Conservation (phyloP, 2,113 vertebrate species). For the Podiceps cristatus region DNA sequence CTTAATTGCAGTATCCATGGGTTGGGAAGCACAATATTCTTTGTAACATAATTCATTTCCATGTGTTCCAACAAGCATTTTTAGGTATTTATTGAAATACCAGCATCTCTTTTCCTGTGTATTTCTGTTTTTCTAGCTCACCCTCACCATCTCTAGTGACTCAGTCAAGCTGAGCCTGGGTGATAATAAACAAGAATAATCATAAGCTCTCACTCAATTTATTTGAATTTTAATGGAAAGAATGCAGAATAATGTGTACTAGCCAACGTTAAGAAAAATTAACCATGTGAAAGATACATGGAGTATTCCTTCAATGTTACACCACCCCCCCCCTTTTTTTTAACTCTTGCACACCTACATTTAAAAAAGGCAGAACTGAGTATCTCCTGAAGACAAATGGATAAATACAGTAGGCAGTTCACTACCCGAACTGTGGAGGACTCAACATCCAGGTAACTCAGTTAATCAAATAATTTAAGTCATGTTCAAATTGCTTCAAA, state of each 20-base stretch:
- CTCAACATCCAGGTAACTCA: not conserved
- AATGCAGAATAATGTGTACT: not conserved
- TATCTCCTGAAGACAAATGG: not conserved
- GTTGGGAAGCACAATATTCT: not conserved
- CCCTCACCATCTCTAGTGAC: not conserved
- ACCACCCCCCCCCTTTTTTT: not conserved
- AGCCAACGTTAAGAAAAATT: not conserved
- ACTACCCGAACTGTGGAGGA: not conserved
- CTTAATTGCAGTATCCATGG: slow-evolving; percentile 1
- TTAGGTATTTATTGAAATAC: not conserved
- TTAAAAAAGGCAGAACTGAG: not conserved
- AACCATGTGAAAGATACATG: accelerated
- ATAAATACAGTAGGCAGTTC: not conserved
- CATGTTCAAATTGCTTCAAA: not conserved
- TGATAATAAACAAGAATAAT: not conserved
- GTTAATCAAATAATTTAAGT: not conserved
- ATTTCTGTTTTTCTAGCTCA: not conserved
- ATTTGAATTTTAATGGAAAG: not conserved
- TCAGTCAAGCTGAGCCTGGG: not conserved
- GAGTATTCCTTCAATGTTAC: not conserved
- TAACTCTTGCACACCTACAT: not conserved
- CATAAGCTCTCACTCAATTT: not conserved
- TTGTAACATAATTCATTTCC: not conserved
- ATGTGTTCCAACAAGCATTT: not conserved
- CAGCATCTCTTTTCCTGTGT: not conserved